phyloP scores from a whole-genome alignment of 2,888 invertebrate genomes.

The Tuta absoluta region DNA sequence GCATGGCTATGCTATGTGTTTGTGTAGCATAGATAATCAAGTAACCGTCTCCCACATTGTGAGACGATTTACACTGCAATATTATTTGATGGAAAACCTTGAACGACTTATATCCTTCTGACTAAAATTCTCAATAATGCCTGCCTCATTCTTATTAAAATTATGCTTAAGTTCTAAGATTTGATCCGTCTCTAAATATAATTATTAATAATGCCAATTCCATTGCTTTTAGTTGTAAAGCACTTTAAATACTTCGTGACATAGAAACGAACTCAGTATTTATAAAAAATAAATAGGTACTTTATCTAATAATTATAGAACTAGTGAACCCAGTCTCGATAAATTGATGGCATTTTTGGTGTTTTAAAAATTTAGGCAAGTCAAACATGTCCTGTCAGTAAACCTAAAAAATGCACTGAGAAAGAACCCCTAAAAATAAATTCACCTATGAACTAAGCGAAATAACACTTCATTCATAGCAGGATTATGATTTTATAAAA shows the following conservation, averaged over 20 bases:
- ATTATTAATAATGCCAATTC: neutral
- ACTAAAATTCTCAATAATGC: neutral
- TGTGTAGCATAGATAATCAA: neutral
- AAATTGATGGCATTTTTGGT: slow-evolving; percentile 42
- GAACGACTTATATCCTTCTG: neutral
- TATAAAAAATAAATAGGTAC: slow-evolving; percentile 20
- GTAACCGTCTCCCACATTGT: neutral
- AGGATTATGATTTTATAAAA: slow-evolving; percentile 1
- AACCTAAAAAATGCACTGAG: neutral
- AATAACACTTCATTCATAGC: neutral
- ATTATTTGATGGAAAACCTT: neutral
- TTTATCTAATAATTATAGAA: slow-evolving; percentile 39
- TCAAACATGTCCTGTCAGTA: neutral
- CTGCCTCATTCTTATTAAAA: neutral
- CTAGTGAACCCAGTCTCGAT: slow-evolving; percentile 53
- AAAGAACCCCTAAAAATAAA: neutral
- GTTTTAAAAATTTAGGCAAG: slow-evolving; percentile 18
- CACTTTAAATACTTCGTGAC: neutral
- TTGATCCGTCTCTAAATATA: slow-evolving; percentile 29
- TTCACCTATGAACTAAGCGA: neutral
- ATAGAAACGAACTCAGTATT: slow-evolving; percentile 46
- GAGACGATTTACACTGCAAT: neutral
- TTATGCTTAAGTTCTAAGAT: neutral
- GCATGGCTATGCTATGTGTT: slow-evolving; percentile 5
- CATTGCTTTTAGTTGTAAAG: slow-evolving; percentile 4